Base-by-base conservation (phyloP, 2,888 invertebrate species). In the Drosophila greeni region DNA sequence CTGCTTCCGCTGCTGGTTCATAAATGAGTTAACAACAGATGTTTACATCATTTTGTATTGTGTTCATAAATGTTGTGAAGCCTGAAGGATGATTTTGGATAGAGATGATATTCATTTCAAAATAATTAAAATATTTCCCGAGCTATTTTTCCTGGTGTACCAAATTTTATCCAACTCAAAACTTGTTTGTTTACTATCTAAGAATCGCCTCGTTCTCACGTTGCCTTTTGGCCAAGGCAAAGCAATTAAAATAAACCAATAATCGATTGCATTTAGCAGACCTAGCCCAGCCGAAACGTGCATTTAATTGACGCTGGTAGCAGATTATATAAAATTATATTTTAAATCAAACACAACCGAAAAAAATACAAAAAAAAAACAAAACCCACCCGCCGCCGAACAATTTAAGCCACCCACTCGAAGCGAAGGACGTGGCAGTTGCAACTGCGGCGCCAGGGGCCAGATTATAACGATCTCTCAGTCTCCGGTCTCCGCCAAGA, bases 251-350 rank as follows among this genome's bases (percentile, higher is more conserved):
- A 82, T 78, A 79, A 73, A 69, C 78, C 79, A 82, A 78, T 78
- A 82, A 82, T 75, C 81, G 78, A 82, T 78, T 82, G 78, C 78
- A 76, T 80, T 78, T 74, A 76, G 71, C 67, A 73, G 36, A 49
- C 70, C 43, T 62, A 69, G 43, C 66, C 62, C 52, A 56, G 51
- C 64, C 81, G 64, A 79, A 79, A 83, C 79, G 84, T 79, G 79
- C 79, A 79, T 78, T 79, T 79, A 79, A 79, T 83, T 83, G 79
- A 69, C 76, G 82, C 82, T 77, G 72, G 70, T 70, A 66, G 66
- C 37, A 66, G 84, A 84, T 82, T 82, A 84, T 74, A 82, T 74
- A 82, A 82, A 82, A 82, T 82, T 82, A 84, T 82, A 82, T 81
- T 80, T 82, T 77, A 84, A 82, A 80, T 82, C 84, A 82, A 82